Evolutionary conservation across 2,888 invertebrate species (phyloP).

Genomic region (Endomychus coccineus): DNA sequence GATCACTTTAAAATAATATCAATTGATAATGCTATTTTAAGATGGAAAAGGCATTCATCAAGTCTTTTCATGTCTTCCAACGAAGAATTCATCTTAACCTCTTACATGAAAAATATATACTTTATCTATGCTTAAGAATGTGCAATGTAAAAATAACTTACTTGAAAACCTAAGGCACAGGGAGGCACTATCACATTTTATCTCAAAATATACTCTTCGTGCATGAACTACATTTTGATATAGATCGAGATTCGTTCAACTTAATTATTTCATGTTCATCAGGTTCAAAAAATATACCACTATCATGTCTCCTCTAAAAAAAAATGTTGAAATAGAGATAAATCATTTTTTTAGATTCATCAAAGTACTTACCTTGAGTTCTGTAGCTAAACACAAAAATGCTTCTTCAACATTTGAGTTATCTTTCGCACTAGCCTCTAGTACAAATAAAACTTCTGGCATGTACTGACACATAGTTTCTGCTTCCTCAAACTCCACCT

Average conservation of each 20-base stretch:
- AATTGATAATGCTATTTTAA: too few relatives aligned
- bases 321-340: constrained; percentile 11
- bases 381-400: constrained; percentile 77
- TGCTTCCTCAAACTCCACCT: constrained; percentile 80
- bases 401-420: constrained; percentile 87
- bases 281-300: constrained; percentile 52
- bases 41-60: too few relatives aligned
- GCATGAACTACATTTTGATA: constrained; percentile 63
- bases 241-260: constrained; percentile 60
- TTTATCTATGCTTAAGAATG: too few relatives aligned
- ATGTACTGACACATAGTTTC: constrained; percentile 79
- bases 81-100: too few relatives aligned
- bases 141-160: too few relatives aligned
- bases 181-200: constrained; percentile 4
- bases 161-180: constrained; percentile 16
- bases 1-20: too few relatives aligned
- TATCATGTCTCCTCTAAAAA: constrained; percentile 68
- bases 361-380: constrained; percentile 61
- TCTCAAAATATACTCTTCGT: constrained; percentile 34
- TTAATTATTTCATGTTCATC: constrained; percentile 59
- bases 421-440: constrained; percentile 87
- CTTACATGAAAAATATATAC: too few relatives aligned
- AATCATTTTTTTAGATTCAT: too few relatives aligned
- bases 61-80: too few relatives aligned
- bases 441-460: constrained; percentile 77